Evolutionary conservation across 2,113 vertebrate genomes (phyloP).

Genomic region (Lucifuga dentata): DNA sequence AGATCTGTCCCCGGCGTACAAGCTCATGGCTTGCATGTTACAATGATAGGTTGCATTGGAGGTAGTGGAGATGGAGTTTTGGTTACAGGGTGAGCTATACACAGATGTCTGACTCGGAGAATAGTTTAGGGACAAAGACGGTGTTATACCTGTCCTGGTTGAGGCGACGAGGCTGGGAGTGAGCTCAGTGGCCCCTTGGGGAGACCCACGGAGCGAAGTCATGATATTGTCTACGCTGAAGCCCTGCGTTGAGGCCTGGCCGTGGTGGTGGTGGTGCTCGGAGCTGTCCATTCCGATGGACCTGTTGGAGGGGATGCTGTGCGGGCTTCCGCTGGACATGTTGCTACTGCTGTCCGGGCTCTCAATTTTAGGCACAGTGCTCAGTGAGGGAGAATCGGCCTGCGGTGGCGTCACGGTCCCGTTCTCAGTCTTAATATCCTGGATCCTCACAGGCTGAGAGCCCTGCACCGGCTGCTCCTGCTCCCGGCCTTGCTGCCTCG

Average conservation of each 20-base stretch:
- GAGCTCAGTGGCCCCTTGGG: constrained; percentile 88
- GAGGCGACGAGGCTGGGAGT: constrained; percentile 81
- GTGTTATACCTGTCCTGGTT: constrained; percentile 87
- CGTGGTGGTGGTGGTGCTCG: constrained; percentile 77
- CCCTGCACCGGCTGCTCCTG: constrained; percentile 81
- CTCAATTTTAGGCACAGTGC: constrained; percentile 91
- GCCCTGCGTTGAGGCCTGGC: constrained; percentile 85
- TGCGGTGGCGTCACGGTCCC: constrained; percentile 90
- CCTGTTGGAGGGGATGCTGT: constrained; percentile 86
- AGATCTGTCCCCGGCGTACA: constrained; percentile 89
- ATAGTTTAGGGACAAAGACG: constrained; percentile 90
- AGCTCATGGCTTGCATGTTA: constrained; percentile 96
- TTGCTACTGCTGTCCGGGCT: constrained; percentile 93
- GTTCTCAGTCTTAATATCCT: constrained; percentile 97
- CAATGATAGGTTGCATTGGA: constrained; percentile 92
- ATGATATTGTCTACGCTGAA: constrained; percentile 98
- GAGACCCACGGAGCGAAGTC: constrained; percentile 92
- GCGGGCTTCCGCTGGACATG: constrained; percentile 90
- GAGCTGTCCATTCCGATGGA: constrained; percentile 88
- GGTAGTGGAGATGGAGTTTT: constrained; percentile 86
- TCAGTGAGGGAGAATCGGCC: constrained; percentile 87
- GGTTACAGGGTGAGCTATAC: constrained; percentile 90
- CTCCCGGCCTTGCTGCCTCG: constrained; percentile 79
- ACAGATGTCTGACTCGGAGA: constrained; percentile 89
- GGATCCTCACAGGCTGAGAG: constrained; percentile 88